Base-by-base conservation (phyloP, 2,797 vertebrate species). In the Anolis apletophallus region DNA sequence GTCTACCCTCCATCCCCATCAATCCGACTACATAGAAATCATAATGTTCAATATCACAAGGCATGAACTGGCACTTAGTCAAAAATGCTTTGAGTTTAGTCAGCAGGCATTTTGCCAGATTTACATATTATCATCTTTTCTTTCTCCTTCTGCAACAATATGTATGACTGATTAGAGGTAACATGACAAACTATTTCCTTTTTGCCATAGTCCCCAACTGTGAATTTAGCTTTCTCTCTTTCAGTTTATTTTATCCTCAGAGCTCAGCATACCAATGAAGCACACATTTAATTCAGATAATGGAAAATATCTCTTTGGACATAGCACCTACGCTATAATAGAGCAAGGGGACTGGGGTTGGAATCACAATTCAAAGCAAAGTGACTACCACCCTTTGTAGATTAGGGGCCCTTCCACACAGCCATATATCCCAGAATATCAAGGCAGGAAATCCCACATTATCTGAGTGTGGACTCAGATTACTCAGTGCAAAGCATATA, bases 1-100 rank as follows among this genome's bases (percentile, higher is more conserved):
- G 91, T 93, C 92, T 90, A 93, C 12, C 61, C 36, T 11, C 29
- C 46, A 11, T 11, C 87, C 92, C 90, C 93, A 95, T 94, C 95
- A 95, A 86, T 92, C 87, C 80, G 89, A 90, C 90, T 92, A 90
- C 93, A 92, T 88, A 92, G 92, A 93, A 93, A 85, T 88, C 90
- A 93, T 87, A 86, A 89, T 93, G 87, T 89, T 92, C 87, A 91
- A 91, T 91, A 90, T 90, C 89, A 84, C 88, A 92, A 92, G 90
- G 91, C 80, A 87, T 88, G 88, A 90, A 89, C 90, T 92, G 88
- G 91, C 90, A 93, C 90, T 87, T 91, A 83, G 75, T 88, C 86
- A 86, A 88, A 81, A 72, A 81, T 85, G 82, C 89, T 80, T 94
- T 86, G 83, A 83, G 91, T 86, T 89, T 82, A 88, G 87, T 93